A percentile compares a stretch with the other conserved stretches of the same genome.
phyloP scores from a whole-genome alignment of 2,888 invertebrate species.

The Strigamia maritima region DNA sequence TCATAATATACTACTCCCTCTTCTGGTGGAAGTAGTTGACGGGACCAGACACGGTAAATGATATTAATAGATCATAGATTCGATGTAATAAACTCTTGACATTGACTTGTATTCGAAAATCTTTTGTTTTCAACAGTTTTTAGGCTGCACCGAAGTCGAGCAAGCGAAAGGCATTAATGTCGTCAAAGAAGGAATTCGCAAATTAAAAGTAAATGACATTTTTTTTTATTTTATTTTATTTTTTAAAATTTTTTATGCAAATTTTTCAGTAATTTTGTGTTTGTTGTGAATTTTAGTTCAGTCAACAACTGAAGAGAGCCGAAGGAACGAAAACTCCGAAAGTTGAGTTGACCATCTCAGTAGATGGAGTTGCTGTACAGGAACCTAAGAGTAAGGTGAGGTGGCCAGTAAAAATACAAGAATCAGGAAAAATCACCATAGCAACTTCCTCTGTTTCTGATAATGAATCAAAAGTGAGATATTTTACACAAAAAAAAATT shows the following conservation, averaged over 20 bases:
- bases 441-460: neutral
- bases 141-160: constrained; percentile 91
- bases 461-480: constrained; percentile 23
- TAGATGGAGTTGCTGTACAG: constrained; percentile 92
- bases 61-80: neutral
- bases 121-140: constrained; percentile 63
- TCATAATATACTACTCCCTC: neutral
- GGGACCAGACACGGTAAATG: neutral
- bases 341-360: constrained; percentile 89
- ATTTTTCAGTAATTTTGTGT: neutral
- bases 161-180: constrained; percentile 97
- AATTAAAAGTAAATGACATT: constrained; percentile 69
- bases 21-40: neutral
- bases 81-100: neutral
- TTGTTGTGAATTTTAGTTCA: constrained; percentile 59
- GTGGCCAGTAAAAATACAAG: constrained; percentile 31
- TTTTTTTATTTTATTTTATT: too few relatives aligned
- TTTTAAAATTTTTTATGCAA: too few relatives aligned
- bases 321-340: constrained; percentile 73
- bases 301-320: constrained; percentile 85
- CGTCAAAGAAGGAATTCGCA: constrained; percentile 94
- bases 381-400: constrained; percentile 63
- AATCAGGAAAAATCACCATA: constrained; percentile 22
- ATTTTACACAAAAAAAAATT: too few relatives aligned
- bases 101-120: neutral